phyloP scores from a whole-genome alignment of 2,113 vertebrate species.

The human (Homo sapiens) region GRCh38 chrX:124088001-124088500 shows the following conservation, averaged over 20 bases:
- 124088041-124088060: not conserved
- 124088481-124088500: not conserved
- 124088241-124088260: not conserved
- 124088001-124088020: not conserved
- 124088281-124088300: not conserved
- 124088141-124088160: not conserved
- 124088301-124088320: not conserved
- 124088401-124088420: not conserved
- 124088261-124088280: not conserved
- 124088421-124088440: not conserved
- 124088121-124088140: not conserved
- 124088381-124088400: constrained; percentile 9
- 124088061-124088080: constrained; percentile 20
- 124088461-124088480: not conserved
- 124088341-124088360: not conserved
- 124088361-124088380: not conserved
- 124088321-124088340: not conserved
- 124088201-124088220: not conserved
- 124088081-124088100: not conserved
- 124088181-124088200: not conserved
- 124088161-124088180: not conserved
- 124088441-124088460: not conserved
- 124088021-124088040: not conserved
- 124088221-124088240: not conserved
- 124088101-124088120: constrained; percentile 37